Evolutionary conservation across 2,113 vertebrate species (phyloP), one percentile per base, ranked within the genome.

Genomic region (Physeter macrocephalus): DNA sequence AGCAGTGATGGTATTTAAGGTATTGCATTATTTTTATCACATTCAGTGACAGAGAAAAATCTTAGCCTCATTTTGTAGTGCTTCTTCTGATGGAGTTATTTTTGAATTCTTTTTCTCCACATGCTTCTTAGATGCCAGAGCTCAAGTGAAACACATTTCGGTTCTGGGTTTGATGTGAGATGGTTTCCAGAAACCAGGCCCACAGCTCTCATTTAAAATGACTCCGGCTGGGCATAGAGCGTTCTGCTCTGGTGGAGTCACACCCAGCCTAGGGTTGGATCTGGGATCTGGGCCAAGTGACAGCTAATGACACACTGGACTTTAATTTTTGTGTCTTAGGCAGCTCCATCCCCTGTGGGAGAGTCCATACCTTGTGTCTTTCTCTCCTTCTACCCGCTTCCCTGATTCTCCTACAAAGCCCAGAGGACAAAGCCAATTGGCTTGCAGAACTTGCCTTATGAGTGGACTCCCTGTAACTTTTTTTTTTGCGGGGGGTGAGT

Each of bases 161-260:
- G 88, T 96, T 96, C 83, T 95, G 94, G 95, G 92, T 97, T 98
- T 98, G 98, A 97, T 98, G 96, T 94, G 77, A 67, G 17, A 91
- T n/a, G 27, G 41, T 86, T 93, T 90, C 71, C 71, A 77, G 88
- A 95, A 96, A 89, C 20, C 91, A 95, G 95, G 82, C 52, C 18
- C 29, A 29, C 4, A 87, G 92, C 34, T 93, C 52, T 90, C 43
- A 27, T 62, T 97, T 93, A 78, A 71, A 77, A 27, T 57, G 80
- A 81, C 67, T 54, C 18, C 31, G 36, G 71, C 54, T 1, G 23
- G 21, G 88, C 46, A 36, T 25, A 66, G 34, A 74, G 52, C 34
- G 29, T 23, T 81, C 10, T 80, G 9, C 74, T 74, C 49, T 15
- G 5, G 29, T 2, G 25, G 31, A 86, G 8, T 25, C 41, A 90